Evolutionary conservation across 2,888 invertebrate species (phyloP).

Genomic region (Baronia brevicornis): DNA sequence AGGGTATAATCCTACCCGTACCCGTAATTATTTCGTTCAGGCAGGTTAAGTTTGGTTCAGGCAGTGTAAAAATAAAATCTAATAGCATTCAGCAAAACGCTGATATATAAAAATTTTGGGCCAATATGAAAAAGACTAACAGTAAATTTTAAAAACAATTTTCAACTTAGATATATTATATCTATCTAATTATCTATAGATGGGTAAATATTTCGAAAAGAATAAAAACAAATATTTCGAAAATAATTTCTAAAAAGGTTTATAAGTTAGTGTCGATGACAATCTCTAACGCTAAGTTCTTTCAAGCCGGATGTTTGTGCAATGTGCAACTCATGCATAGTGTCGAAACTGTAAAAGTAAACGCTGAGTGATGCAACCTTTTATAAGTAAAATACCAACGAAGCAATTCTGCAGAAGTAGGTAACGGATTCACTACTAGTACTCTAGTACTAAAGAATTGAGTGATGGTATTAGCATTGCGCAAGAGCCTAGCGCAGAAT

Average conservation of each 20-base stretch:
- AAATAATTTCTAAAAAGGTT: too few species aligned
- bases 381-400: conserved; percentile 50
- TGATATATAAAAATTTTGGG: too few species aligned
- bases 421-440: conserved; percentile 26
- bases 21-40: conserved; percentile 22
- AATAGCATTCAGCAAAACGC: too few species aligned
- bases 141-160: too few species aligned
- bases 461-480: conserved; percentile 11
- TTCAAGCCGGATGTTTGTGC: conserved; percentile 61
- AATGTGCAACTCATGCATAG: conserved; percentile 59
- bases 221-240: too few species aligned
- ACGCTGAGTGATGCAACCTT: conserved; percentile 58
- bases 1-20: conserved; percentile 29
- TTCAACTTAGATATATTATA: too few species aligned
- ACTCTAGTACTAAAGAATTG: too few species aligned
- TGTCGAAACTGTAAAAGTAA: conserved; percentile 68
- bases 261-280: conserved; percentile 15
- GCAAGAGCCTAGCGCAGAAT: too few species aligned
- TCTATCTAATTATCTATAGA: too few species aligned
- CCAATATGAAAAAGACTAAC: too few species aligned
- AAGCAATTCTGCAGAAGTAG: conserved; percentile 39
- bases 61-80: conserved; percentile 5
- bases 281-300: conserved; percentile 25
- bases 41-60: conserved; percentile 6
- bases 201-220: too few species aligned